Evolutionary conservation across 1,140 invertebrate species (phyloP).

Genomic region (Marisa cornuarietis): DNA sequence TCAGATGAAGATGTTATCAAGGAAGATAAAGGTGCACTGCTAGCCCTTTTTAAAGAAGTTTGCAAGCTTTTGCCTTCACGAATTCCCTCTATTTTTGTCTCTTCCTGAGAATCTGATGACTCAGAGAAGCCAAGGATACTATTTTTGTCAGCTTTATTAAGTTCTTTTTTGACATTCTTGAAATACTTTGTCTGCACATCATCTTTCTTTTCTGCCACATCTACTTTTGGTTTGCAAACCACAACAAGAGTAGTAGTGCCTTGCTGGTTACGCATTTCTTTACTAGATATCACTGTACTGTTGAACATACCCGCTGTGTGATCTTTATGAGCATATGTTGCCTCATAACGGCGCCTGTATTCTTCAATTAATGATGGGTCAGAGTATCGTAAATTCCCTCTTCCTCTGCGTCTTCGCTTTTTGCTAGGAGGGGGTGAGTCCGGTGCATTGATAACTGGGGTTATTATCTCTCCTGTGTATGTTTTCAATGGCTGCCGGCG

Average conservation of each 20-base stretch:
- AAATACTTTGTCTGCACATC: constrained; percentile 37
- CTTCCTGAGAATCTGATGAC: background rate
- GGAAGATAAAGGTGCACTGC: too few relatives aligned
- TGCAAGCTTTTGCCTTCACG: too few relatives aligned
- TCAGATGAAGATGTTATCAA: background rate
- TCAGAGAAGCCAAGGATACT: background rate
- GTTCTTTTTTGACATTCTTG: constrained; percentile 29
- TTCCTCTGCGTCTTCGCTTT: constrained; percentile 17
- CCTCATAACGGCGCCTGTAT: constrained; percentile 25
- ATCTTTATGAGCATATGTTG: constrained; percentile 11
- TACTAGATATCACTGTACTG: constrained; percentile 48
- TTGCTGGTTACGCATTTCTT: constrained; percentile 44
- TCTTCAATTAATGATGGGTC: constrained; percentile 34
- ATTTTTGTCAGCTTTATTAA: constrained; percentile 20
- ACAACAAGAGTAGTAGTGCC: constrained; percentile 52
- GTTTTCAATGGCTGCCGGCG: constrained; percentile 25
- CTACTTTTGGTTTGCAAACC: constrained; percentile 43
- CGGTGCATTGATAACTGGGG: constrained; percentile 21
- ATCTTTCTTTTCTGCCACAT: constrained; percentile 24
- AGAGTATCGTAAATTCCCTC: constrained; percentile 27
- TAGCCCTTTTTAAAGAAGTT: too few relatives aligned
- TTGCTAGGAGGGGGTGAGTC: constrained; percentile 22
- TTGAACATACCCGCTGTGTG: constrained; percentile 42
- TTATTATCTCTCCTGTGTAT: constrained; percentile 28
- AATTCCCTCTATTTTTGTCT: background rate